Evolutionary conservation across 2,113 vertebrate genomes (phyloP).

Genomic region (Aegotheles bennettii): DNA sequence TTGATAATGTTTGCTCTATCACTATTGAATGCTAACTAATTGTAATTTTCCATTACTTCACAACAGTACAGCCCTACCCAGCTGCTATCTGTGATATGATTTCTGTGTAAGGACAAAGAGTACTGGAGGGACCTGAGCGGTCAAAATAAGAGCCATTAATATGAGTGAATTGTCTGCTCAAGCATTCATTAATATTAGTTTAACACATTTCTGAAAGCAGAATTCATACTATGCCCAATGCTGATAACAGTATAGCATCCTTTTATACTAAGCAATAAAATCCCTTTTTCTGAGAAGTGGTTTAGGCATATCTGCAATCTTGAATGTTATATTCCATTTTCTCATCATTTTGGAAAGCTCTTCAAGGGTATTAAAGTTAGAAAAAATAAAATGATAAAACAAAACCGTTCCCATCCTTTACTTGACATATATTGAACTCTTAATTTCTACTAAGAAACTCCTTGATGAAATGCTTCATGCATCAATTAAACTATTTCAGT

Average conservation of each 20-base stretch:
- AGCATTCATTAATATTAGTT: neutral
- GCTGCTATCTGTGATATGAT: neutral
- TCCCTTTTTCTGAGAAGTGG: neutral
- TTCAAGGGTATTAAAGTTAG: neutral
- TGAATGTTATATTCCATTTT: neutral
- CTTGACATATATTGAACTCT: neutral
- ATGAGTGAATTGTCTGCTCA: neutral
- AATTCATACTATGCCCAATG: neutral
- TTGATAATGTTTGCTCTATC: neutral
- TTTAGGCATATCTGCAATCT: neutral
- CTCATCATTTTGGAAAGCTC: neutral
- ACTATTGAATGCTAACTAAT: neutral
- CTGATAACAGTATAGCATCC: neutral
- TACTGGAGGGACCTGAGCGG: neutral
- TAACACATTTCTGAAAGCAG: neutral
- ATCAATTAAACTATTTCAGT: neutral
- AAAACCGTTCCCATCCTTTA: neutral
- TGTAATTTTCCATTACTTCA: neutral
- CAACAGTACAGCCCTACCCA: neutral
- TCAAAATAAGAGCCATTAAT: neutral
- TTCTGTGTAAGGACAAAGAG: neutral
- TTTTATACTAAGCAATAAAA: neutral
- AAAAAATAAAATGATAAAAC: neutral
- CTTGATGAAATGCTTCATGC: neutral
- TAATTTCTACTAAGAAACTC: neutral